A percentile compares a stretch with the other conserved stretches of the same genome.
phyloP scores from a whole-genome alignment of 1,140 invertebrate genomes.

The Lineus longissimus region DNA sequence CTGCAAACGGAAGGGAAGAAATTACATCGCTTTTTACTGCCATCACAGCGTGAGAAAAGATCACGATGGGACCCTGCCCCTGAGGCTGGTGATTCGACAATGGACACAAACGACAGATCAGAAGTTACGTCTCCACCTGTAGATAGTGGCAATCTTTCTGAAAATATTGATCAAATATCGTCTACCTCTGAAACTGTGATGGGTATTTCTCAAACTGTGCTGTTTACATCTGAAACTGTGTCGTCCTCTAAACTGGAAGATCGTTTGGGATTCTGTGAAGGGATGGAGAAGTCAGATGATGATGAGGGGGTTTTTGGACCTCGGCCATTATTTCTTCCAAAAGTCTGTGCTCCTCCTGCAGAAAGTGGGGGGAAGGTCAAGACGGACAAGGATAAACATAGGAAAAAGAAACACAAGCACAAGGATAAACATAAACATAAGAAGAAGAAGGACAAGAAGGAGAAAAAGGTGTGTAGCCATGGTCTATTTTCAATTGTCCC shows the following conservation, averaged over 20 bases:
- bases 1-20: background rate
- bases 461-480: background rate
- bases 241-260: too few species aligned
- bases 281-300: slow-evolving; percentile 20
- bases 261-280: too few species aligned
- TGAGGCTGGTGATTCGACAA: too few species aligned
- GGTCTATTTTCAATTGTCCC: too few species aligned
- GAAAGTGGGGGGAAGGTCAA: background rate
- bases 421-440: slow-evolving; percentile 14
- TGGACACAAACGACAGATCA: too few species aligned
- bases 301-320: slow-evolving; percentile 9
- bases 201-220: too few species aligned
- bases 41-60: slow-evolving; percentile 2
- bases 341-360: slow-evolving; percentile 12
- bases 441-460: slow-evolving; percentile 7
- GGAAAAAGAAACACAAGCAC: background rate
- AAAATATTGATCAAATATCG: background rate
- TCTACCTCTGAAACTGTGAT: too few species aligned
- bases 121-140: too few species aligned
- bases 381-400: background rate
- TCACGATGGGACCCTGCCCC: background rate
- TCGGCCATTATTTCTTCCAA: slow-evolving; percentile 9
- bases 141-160: background rate
- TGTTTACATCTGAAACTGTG: too few species aligned
- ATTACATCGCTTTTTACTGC: too few species aligned